These are phyloP conservation scores for Ridgeia piscesae DNA, from an alignment of 1,140 invertebrate species.

Conservation along the genomic window DNA sequence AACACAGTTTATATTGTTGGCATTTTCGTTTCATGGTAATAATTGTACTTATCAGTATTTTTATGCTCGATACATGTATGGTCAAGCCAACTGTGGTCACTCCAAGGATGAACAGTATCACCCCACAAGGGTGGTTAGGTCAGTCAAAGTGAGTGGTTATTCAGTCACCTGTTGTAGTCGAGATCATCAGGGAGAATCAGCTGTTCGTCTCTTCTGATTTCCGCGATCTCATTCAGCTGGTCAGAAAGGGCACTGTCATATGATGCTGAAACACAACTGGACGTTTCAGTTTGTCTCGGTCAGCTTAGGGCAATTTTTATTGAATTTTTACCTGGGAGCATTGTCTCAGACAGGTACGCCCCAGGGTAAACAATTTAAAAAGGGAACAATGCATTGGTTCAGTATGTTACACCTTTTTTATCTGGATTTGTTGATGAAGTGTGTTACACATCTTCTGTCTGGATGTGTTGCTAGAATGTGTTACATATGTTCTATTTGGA, in stretches of 20 bases:
- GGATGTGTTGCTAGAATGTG: conserved; percentile 54
- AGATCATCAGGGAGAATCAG: conserved; percentile 68
- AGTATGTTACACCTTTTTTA: no score
- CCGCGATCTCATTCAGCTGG: conserved; percentile 69
- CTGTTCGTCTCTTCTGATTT: conserved; percentile 71
- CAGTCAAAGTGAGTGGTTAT: no score
- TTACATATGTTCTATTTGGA: no score
- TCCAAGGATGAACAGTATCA: neutral
- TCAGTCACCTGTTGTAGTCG: conserved; percentile 77
- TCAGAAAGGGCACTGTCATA: conserved; percentile 66
- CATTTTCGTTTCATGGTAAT: neutral
- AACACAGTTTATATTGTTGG: neutral
- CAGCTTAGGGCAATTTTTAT: no score
- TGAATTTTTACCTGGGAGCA: no score
- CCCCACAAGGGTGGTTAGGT: neutral
- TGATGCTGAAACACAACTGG: conserved; percentile 52
- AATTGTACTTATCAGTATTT: neutral
- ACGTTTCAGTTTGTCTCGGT: no score
- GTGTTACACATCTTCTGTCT: conserved; percentile 66
- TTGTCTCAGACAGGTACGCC: no score
- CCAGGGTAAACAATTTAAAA: no score
- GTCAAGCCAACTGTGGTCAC: neutral
- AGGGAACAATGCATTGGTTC: no score
- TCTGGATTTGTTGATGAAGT: no score
- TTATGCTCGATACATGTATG: neutral